Evolutionary conservation across 2,797 vertebrate genomes (phyloP).

Genomic region (Orestias chungarensis): DNA sequence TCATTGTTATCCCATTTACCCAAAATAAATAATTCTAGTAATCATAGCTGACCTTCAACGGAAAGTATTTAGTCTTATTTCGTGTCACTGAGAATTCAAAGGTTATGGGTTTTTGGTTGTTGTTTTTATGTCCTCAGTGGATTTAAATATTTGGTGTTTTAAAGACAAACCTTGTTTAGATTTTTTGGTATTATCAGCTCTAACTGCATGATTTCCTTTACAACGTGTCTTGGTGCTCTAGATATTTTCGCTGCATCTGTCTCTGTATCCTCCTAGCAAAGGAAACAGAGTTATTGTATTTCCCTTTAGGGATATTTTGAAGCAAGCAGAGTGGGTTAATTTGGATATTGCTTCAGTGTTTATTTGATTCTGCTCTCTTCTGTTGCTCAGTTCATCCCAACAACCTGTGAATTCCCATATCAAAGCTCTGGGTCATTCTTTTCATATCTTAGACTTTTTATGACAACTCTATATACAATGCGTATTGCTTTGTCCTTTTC

Average conservation of each 20-base stretch:
- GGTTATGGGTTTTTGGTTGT: not conserved
- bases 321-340: constrained; percentile 6
- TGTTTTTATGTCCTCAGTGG: not conserved
- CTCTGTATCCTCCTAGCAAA: constrained; percentile 10
- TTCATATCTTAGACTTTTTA: constrained; percentile 26
- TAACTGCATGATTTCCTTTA: not conserved
- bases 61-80: not conserved
- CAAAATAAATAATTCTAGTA: not conserved
- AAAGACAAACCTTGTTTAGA: not conserved
- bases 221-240: not conserved
- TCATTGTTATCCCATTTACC: not conserved
- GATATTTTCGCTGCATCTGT: constrained; percentile 2
- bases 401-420: constrained; percentile 47
- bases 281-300: not conserved
- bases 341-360: constrained; percentile 16
- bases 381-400: constrained; percentile 24
- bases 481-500: constrained; percentile 11
- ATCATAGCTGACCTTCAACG: not conserved
- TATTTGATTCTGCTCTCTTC: constrained; percentile 32
- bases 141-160: not conserved
- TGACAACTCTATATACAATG: constrained; percentile 4
- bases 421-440: constrained; percentile 44
- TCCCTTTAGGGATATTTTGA: not conserved
- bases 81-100: not conserved
- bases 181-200: not conserved